Conservation (phyloP, 1,140 invertebrate genomes). For the Drosophila persimilis region DNA sequence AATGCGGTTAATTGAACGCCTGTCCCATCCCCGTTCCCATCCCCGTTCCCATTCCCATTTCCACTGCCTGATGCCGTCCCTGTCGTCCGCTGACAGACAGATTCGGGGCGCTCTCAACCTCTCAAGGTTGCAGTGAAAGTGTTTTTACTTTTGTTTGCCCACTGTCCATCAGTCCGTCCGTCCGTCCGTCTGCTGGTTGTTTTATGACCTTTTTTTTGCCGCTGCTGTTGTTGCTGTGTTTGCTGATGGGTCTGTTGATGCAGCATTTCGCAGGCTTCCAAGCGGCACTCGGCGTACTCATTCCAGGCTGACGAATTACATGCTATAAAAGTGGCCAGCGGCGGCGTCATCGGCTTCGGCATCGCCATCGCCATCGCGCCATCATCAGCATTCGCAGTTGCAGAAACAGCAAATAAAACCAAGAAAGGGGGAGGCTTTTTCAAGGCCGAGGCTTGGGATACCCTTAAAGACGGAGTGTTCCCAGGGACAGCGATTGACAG, state of each 20-base stretch:
- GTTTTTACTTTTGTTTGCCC: slow-evolving; percentile 74
- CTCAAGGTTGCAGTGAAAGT: slow-evolving; percentile 81
- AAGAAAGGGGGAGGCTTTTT: background rate
- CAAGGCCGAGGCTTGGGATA: background rate
- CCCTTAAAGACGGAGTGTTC: background rate
- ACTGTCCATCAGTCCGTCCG: slow-evolving; percentile 8
- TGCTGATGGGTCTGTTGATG: slow-evolving; percentile 20
- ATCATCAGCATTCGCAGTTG: slow-evolving; percentile 28
- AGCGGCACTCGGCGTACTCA: slow-evolving; percentile 41
- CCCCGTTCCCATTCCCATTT: slow-evolving; percentile 1
- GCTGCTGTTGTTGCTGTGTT: slow-evolving; percentile 3
- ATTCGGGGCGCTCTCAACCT: slow-evolving; percentile 13
- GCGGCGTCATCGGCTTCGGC: slow-evolving; percentile 2
- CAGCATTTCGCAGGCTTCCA: slow-evolving; percentile 72
- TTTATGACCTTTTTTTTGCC: slow-evolving; percentile 55
- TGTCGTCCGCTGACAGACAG: slow-evolving; percentile 25
- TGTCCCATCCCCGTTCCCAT: slow-evolving; percentile 11
- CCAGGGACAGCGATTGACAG: no score
- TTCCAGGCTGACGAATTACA: slow-evolving; percentile 73
- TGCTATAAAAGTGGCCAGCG: slow-evolving; percentile 63
- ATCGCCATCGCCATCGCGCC: no score
- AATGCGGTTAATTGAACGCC: slow-evolving; percentile 71
- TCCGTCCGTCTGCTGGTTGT: slow-evolving; percentile 7
- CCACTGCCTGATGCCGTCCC: no score
- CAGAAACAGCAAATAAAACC: slow-evolving; percentile 43